A percentile compares a stretch with the other conserved stretches of the same genome.
Evolutionary conservation across 1,140 invertebrate genomes (phyloP).

Genomic region (Drosophila lacertosa): DNA sequence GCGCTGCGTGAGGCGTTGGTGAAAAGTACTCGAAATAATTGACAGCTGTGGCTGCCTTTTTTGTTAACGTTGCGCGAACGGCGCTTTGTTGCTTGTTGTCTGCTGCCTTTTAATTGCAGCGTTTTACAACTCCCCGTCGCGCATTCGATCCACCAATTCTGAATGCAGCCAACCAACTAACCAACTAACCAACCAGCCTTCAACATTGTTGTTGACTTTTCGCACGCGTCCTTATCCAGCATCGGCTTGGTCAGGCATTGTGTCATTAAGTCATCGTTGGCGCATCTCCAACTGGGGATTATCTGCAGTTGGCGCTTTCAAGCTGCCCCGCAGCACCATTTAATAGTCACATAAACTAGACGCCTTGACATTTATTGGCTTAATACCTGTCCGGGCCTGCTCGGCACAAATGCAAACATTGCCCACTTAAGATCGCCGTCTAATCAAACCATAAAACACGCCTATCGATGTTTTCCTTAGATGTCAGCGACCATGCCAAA

Average conservation of each 20-base stretch:
- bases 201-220: conserved; percentile 58
- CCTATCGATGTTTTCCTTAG: conserved; percentile 19
- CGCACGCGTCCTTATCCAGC: conserved; percentile 48
- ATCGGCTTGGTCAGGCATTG: conserved; percentile 48
- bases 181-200: conserved; percentile 8
- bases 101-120: conserved; percentile 74
- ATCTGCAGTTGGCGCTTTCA: conserved; percentile 35
- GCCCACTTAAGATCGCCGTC: conserved; percentile 22
- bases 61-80: conserved; percentile 58
- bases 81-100: conserved; percentile 43
- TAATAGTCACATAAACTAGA: conserved; percentile 66
- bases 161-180: not conserved
- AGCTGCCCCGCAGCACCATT: conserved; percentile 28
- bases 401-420: conserved; percentile 4
- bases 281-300: conserved; percentile 38
- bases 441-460: conserved; percentile 56
- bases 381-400: not conserved
- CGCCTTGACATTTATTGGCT: conserved; percentile 55
- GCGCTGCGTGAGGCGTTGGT: conserved; percentile 79
- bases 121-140: conserved; percentile 71
- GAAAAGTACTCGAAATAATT: conserved; percentile 83
- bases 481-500: conserved; percentile 14
- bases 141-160: conserved; percentile 34
- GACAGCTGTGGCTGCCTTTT: conserved; percentile 81
- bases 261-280: conserved; percentile 69